These are phyloP conservation scores for Salmo trutta DNA, from an alignment of 2,797 vertebrate species.

Conservation along the genomic window DNA sequence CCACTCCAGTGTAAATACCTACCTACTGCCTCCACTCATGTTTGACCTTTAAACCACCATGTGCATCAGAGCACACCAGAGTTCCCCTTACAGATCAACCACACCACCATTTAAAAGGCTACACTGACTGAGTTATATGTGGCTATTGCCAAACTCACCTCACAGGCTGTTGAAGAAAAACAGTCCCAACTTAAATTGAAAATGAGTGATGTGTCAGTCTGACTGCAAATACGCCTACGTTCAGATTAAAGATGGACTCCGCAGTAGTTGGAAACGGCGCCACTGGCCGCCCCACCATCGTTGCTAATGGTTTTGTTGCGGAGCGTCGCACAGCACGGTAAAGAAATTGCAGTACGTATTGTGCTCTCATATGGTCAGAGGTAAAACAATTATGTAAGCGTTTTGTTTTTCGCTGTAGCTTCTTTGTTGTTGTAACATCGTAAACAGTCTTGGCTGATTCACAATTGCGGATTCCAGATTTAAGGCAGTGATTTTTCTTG, in stretches of 20 bases:
- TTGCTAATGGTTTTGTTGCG: background rate
- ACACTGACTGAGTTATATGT: background rate
- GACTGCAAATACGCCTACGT: background rate
- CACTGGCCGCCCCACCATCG: too few species aligned
- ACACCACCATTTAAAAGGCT: conserved; percentile 4
- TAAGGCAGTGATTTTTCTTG: conserved; percentile 5
- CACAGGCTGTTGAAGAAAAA: background rate
- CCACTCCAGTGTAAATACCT: conserved; percentile 28
- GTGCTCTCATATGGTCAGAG: too few species aligned
- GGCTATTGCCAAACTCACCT: background rate
- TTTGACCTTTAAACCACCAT: conserved; percentile 56
- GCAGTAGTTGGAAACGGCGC: too few species aligned
- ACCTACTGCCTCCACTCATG: conserved; percentile 28
- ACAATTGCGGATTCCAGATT: background rate
- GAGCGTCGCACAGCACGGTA: too few species aligned
- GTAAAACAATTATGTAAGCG: too few species aligned
- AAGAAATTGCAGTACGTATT: too few species aligned
- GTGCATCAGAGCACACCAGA: conserved; percentile 7
- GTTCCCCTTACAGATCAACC: background rate
- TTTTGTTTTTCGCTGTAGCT: too few species aligned
- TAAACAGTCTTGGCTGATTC: too few species aligned
- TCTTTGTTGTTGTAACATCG: too few species aligned
- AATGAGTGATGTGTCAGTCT: background rate
- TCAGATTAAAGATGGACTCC: too few species aligned
- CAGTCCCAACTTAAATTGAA: background rate